Conservation (phyloP, 2,888 invertebrate species). For the Cryptocheilus praepositus region DNA sequence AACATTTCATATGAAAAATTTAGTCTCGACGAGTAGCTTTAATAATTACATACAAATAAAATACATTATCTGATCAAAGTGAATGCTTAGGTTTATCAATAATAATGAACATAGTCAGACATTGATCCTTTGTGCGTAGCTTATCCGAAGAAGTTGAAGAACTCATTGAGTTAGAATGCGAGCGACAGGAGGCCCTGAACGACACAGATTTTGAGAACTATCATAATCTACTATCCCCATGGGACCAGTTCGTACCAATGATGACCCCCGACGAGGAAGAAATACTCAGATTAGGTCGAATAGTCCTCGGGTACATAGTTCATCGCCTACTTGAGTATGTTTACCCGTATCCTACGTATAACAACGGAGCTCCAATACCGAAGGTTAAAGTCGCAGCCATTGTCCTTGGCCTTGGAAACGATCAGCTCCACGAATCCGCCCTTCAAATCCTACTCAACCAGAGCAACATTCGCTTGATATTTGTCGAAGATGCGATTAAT, state of each 20-base stretch:
- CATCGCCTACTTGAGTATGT: slow-evolving; percentile 77
- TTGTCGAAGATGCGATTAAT: slow-evolving; percentile 77
- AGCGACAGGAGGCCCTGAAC: slow-evolving; percentile 77
- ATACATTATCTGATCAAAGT: too few species aligned
- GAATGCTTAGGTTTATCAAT: too few species aligned
- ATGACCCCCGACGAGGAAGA: slow-evolving; percentile 75
- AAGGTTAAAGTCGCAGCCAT: slow-evolving; percentile 73
- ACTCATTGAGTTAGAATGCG: slow-evolving; percentile 70
- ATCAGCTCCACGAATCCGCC: slow-evolving; percentile 60
- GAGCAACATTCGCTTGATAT: slow-evolving; percentile 74
- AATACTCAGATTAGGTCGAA: slow-evolving; percentile 67
- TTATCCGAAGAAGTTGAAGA: slow-evolving; percentile 11
- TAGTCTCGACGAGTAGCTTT: too few species aligned
- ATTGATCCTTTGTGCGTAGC: too few species aligned
- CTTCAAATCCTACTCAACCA: slow-evolving; percentile 75
- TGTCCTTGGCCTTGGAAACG: slow-evolving; percentile 75
- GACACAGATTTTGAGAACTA: slow-evolving; percentile 79
- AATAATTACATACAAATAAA: too few species aligned
- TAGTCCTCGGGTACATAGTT: slow-evolving; percentile 77
- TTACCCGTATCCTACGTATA: slow-evolving; percentile 74
- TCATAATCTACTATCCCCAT: slow-evolving; percentile 76
- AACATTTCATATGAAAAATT: too few species aligned
- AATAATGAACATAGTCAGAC: too few species aligned
- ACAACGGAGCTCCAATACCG: slow-evolving; percentile 73
- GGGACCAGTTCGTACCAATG: slow-evolving; percentile 76